Conservation (phyloP, 2,888 invertebrate genomes). For the Cosmopolites sordidus region DNA sequence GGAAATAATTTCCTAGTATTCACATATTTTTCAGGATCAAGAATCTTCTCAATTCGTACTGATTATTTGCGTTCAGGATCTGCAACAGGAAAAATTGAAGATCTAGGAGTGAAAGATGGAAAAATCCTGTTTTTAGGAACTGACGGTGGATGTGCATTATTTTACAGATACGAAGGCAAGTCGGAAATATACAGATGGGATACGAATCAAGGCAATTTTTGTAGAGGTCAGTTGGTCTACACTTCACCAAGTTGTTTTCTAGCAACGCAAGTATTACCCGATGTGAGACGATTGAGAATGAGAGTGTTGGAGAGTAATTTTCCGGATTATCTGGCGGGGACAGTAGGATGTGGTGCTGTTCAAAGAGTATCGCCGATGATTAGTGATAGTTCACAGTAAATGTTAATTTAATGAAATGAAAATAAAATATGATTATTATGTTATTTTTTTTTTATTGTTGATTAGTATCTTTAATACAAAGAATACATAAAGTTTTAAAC, state of each 20-base stretch:
- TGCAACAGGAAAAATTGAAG: slow-evolving; percentile 51
- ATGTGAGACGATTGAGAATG: slow-evolving; percentile 53
- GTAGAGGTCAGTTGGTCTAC: slow-evolving; percentile 47
- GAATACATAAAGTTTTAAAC: too few species aligned
- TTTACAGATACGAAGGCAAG: slow-evolving; percentile 58
- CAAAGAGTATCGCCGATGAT: slow-evolving; percentile 15
- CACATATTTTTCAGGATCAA: slow-evolving; percentile 60
- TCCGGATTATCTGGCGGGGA: slow-evolving; percentile 59
- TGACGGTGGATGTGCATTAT: slow-evolving; percentile 56
- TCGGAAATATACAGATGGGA: slow-evolving; percentile 57
- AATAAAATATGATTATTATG: too few species aligned
- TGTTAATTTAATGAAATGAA: too few species aligned
- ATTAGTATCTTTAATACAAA: too few species aligned
- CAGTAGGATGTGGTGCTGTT: slow-evolving; percentile 56
- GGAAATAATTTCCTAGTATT: slow-evolving; percentile 56
- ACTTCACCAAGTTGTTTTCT: slow-evolving; percentile 56
- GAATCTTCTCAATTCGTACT: slow-evolving; percentile 62
- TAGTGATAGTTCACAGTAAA: slow-evolving; percentile 6
- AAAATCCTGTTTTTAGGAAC: slow-evolving; percentile 60
- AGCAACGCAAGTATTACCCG: slow-evolving; percentile 58
- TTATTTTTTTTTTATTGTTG: too few species aligned
- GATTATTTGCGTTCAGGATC: slow-evolving; percentile 58
- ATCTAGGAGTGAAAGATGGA: slow-evolving; percentile 54
- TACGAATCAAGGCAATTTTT: slow-evolving; percentile 52
- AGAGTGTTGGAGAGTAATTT: slow-evolving; percentile 61